Percentiles rank a stretch among this genome's conserved stretches.
Conservation (phyloP, 1,140 invertebrate species). For the Drosophila pectinifera region DNA sequence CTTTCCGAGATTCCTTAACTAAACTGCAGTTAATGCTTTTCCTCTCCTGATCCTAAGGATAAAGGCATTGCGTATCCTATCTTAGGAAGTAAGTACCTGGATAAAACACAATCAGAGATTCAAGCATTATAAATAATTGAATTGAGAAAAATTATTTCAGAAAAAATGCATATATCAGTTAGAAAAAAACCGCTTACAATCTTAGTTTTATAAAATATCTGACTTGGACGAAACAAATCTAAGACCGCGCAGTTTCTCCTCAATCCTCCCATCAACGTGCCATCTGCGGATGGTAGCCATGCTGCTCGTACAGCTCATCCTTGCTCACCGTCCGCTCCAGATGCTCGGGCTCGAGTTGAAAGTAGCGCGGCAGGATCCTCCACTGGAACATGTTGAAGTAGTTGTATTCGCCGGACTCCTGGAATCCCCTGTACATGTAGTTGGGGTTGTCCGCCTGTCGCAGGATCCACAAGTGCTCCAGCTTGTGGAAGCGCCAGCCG, state of each 20-base stretch:
- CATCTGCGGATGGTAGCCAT: constrained; percentile 69
- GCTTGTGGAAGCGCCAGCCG: constrained; percentile 62
- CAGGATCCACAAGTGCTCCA: constrained; percentile 50
- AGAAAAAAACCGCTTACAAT: background rate
- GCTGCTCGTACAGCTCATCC: constrained; percentile 39
- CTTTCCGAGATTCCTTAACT: too few relatives aligned
- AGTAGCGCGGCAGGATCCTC: constrained; percentile 48
- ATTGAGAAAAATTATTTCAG: too few relatives aligned
- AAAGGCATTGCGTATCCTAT: too few relatives aligned
- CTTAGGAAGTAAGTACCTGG: too few relatives aligned
- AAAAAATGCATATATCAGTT: constrained; percentile 3
- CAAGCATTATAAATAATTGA: background rate
- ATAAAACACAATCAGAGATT: background rate
- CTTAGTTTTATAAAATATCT: constrained; percentile 6
- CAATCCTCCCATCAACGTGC: background rate
- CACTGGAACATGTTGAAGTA: constrained; percentile 69
- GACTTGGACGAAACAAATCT: background rate
- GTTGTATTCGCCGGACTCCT: constrained; percentile 67
- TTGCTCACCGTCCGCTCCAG: constrained; percentile 62
- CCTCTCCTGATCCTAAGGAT: too few relatives aligned
- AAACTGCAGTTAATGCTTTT: background rate
- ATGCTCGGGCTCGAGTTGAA: constrained; percentile 49
- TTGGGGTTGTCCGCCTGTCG: constrained; percentile 65
- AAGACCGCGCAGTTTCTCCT: background rate
- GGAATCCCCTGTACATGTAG: constrained; percentile 30